phyloP scores from a whole-genome alignment of 2,888 invertebrate species.

The Tortricodes alternella region DNA sequence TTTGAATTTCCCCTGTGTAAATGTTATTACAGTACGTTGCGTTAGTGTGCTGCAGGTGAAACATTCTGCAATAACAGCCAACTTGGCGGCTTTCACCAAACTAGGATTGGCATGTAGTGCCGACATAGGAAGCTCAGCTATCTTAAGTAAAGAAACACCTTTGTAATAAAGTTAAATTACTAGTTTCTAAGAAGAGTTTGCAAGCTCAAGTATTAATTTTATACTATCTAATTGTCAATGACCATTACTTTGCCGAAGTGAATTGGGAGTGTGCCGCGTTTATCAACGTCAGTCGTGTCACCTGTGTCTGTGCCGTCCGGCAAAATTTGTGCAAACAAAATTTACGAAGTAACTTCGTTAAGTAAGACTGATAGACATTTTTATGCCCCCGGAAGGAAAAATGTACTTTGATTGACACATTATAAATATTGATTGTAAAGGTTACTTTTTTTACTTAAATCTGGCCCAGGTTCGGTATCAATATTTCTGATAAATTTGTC shows the following conservation, averaged over 20 bases:
- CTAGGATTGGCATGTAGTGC: slow-evolving; percentile 52
- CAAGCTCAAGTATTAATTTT: not conserved
- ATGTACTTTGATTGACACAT: slow-evolving; percentile 49
- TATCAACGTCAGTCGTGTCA: slow-evolving; percentile 55
- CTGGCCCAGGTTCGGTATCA: not conserved
- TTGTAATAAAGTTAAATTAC: not conserved
- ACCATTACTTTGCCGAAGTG: slow-evolving; percentile 38
- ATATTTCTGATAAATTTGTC: not conserved
- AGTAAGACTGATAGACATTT: slow-evolving; percentile 69
- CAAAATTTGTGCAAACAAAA: slow-evolving; percentile 50
- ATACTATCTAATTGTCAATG: slow-evolving; percentile 10
- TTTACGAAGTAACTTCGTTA: slow-evolving; percentile 56
- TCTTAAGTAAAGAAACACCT: not conserved
- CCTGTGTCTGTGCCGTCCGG: slow-evolving; percentile 50
- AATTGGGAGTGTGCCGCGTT: slow-evolving; percentile 43
- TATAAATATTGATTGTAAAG: slow-evolving; percentile 24
- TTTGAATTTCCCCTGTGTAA: slow-evolving; percentile 80
- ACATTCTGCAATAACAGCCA: slow-evolving; percentile 67
- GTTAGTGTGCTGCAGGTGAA: slow-evolving; percentile 67
- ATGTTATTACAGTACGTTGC: slow-evolving; percentile 71
- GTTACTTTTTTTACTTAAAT: slow-evolving; percentile 9
- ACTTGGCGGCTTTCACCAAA: slow-evolving; percentile 48
- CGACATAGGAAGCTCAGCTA: slow-evolving; percentile 34
- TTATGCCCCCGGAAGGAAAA: slow-evolving; percentile 43
- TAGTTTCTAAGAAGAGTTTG: not conserved